Base-by-base conservation (phyloP, 92 coral and sea anemone genomes). In the Zoanthus gigantus region DNA sequence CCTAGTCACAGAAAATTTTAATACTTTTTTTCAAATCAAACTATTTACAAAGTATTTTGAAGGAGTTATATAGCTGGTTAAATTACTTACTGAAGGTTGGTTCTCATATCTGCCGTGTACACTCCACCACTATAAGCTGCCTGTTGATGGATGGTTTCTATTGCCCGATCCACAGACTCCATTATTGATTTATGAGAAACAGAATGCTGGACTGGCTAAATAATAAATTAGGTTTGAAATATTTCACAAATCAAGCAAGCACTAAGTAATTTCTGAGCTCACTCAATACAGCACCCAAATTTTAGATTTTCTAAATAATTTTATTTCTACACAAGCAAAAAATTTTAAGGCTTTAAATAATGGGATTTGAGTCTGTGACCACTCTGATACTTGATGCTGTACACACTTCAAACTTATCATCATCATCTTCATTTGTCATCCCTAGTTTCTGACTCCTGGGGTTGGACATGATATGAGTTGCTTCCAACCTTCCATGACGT, bases 131-230 rank as follows among this genome's bases (percentile, higher is more conserved):
- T 81, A 58, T 81, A 81, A 14, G 85, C 85, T 13, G 85, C 85
- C 34, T 81, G 85, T 8, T 81, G 85, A 56, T 81, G 85, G 75
- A 81, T 65, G 3, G 85, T 81, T 61, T 81, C 85, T 23, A 81
- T 81, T 11, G 85, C 85, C 18, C 85, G 63, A 58, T 81, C 85
- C 58, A 81, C 85, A 46, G 85, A 81, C 85, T 81, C 85, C 75
- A 81, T 29, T 45, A 81, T 47, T 10, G 85, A 81, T 42, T 44
- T 45, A 4, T 81, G 85, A 2, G 85, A 66, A 6, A 75, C 37
- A 45, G 67, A 73, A 4, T 80, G 58, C 9, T 32, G 2, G 28
- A 28, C 17, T 45, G 75, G 42, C 85, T 81, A 50, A 14, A 63
- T 42, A 47, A 31, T 28, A 69, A 34, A 66, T 44, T 18, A 80